A percentile compares a stretch with the other conserved stretches of the same genome.
phyloP scores from a whole-genome alignment of 2,797 vertebrate species.

The Cetoscarus ocellatus region DNA sequence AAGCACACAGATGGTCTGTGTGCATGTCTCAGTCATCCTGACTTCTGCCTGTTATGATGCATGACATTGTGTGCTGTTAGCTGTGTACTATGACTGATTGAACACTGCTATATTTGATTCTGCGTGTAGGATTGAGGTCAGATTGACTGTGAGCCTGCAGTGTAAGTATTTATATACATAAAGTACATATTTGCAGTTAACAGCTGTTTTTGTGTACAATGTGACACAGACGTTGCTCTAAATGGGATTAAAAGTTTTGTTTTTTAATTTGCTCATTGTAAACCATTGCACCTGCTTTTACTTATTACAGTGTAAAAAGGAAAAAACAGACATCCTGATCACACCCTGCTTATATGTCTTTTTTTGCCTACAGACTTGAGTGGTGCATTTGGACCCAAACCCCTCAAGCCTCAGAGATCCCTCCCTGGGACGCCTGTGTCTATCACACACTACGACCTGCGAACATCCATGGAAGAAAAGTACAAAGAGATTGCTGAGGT shows the following conservation, averaged over 20 bases:
- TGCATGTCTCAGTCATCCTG: not conserved
- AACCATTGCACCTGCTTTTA: not conserved
- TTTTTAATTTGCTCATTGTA: not conserved
- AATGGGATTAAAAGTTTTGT: too few species aligned
- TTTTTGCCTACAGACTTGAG: slow-evolving; percentile 83
- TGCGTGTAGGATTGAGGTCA: too few species aligned
- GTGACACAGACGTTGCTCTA: too few species aligned
- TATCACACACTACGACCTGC: slow-evolving; percentile 90
- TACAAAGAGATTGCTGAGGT: slow-evolving; percentile 98
- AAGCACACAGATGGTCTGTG: slow-evolving; percentile 15
- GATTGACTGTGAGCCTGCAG: too few species aligned
- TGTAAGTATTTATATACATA: too few species aligned
- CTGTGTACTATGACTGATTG: slow-evolving; percentile 1
- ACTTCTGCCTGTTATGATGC: not conserved
- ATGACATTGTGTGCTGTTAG: slow-evolving; percentile 10
- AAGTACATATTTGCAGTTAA: too few species aligned
- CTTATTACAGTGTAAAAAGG: not conserved
- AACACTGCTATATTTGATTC: not conserved
- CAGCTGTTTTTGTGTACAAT: too few species aligned
- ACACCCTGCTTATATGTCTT: not conserved
- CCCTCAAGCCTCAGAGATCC: slow-evolving; percentile 90
- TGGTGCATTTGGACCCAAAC: slow-evolving; percentile 78
- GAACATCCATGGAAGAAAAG: slow-evolving; percentile 96
- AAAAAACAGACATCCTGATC: not conserved
- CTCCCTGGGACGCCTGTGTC: slow-evolving; percentile 90